Base-by-base conservation (phyloP, 1,140 invertebrate species). In the Trissolcus basalis region DNA sequence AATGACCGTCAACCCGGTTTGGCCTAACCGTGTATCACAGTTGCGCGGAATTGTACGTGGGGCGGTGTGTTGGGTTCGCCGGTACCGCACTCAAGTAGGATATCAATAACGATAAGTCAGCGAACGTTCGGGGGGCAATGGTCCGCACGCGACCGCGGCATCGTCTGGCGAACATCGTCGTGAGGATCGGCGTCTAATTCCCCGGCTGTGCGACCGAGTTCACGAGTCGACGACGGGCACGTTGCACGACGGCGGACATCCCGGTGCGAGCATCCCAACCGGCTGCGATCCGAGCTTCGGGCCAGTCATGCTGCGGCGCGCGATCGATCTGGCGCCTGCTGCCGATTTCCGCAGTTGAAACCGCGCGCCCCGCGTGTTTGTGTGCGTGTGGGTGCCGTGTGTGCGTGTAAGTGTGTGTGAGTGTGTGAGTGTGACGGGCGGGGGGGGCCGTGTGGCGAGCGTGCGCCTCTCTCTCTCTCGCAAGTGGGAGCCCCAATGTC, bases 11-110 rank as follows among this genome's bases (percentile, higher is more conserved):
- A 68, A 72, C 51, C 65, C 63, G 49, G 56, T 58, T 27, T 27
- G 19, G 45, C 60, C 63, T 76, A 82, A 76, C 45, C 80, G 79
- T 82, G 82, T 75, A 83, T 84, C 82, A 84, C 82, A 84, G 82
- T 83, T 72, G 80, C 77, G 75, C 81, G 70, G 9, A 59, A 71
- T 14, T 48, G 53, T 58, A 48, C 13, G 45, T 58, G 58, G 54
- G 43, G 55, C 15, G 10, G 7, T 13, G 59, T 45, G 39, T 44
- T 7, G 39, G 55, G 8, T 12, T 55, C 48, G 41, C 49, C 71
- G 63, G 44, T 55, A 56, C n/a, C 59, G 65, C 61, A 72, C 72
- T 71, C 72, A 68, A 55, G 53, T 70, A n/a, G 43, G 19, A 51
- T 27, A 1, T 27, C 19, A 39, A n/a, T 39, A 55, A 47, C 13